A percentile compares a stretch with the other conserved stretches of the same genome.
phyloP scores from a whole-genome alignment of 2,797 vertebrate species.

The Thalassophryne amazonica region DNA sequence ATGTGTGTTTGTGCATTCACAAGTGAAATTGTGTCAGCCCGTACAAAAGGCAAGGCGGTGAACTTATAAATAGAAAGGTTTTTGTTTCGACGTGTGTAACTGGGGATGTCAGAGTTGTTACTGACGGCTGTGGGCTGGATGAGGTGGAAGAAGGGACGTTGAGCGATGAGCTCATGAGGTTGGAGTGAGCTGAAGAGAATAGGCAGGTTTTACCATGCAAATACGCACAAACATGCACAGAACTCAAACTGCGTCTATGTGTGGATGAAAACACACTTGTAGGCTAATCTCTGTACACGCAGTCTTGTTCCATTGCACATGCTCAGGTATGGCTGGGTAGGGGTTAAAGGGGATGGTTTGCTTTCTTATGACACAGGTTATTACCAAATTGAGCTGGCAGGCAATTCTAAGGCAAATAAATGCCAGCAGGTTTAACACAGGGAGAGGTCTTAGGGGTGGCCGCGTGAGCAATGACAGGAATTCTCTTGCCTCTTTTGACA shows the following conservation, averaged over 20 bases:
- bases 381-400: conserved; percentile 83
- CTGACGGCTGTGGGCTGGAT: conserved; percentile 45
- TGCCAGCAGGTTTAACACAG: conserved; percentile 72
- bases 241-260: conserved; percentile 4
- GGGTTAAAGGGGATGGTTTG: conserved; percentile 83
- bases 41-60: conserved; percentile 62
- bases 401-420: conserved; percentile 93
- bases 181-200: conserved; percentile 74
- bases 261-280: not conserved
- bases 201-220: conserved; percentile 39
- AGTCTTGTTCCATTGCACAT: not conserved
- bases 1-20: not conserved
- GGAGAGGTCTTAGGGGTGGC: conserved; percentile 68
- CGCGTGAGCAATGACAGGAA: conserved; percentile 64
- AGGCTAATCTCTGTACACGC: not conserved
- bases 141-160: conserved; percentile 8
- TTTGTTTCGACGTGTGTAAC: conserved; percentile 74
- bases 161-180: conserved; percentile 73
- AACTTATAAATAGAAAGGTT: conserved; percentile 70
- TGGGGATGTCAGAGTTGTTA: conserved; percentile 63
- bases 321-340: conserved; percentile 32
- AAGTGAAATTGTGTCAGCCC: conserved; percentile 27
- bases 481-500: conserved; percentile 71
- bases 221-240: not conserved
- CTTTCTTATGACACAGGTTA: conserved; percentile 91